Evolutionary conservation across 2,888 invertebrate genomes (phyloP).

Genomic region (Rosalia funebris): DNA sequence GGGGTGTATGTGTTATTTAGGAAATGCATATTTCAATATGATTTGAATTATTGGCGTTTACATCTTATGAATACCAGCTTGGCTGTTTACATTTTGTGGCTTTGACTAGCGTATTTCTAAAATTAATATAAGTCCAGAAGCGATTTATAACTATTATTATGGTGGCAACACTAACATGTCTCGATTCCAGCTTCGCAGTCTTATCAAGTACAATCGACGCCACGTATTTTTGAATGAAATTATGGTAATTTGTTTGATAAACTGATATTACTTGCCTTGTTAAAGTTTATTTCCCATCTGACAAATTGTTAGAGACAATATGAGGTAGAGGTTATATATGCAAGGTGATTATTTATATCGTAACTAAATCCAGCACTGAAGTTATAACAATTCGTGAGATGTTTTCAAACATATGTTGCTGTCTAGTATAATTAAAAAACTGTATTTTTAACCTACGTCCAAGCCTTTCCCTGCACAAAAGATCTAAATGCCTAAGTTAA

Average conservation of each 20-base stretch:
- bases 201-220: conserved; percentile 3
- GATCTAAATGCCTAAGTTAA: too few species aligned
- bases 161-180: not conserved
- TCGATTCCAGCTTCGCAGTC: not conserved
- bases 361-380: too few species aligned
- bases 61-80: not conserved
- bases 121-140: not conserved
- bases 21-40: not conserved
- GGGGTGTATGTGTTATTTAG: too few species aligned
- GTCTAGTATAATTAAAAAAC: too few species aligned
- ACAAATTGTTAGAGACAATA: not conserved
- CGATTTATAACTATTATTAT: not conserved
- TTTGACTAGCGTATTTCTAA: not conserved
- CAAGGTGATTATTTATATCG: too few species aligned
- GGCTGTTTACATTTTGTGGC: not conserved
- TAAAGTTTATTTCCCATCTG: not conserved
- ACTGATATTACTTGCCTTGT: conserved; percentile 2
- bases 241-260: not conserved
- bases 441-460: too few species aligned
- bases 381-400: too few species aligned
- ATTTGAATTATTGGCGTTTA: not conserved
- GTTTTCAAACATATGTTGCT: too few species aligned
- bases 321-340: too few species aligned
- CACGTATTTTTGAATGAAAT: conserved; percentile 3
- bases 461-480: too few species aligned